These are phyloP conservation scores for Pelochelys cantorii DNA, from an alignment of 2,797 vertebrate species.

Conservation along the genomic window DNA sequence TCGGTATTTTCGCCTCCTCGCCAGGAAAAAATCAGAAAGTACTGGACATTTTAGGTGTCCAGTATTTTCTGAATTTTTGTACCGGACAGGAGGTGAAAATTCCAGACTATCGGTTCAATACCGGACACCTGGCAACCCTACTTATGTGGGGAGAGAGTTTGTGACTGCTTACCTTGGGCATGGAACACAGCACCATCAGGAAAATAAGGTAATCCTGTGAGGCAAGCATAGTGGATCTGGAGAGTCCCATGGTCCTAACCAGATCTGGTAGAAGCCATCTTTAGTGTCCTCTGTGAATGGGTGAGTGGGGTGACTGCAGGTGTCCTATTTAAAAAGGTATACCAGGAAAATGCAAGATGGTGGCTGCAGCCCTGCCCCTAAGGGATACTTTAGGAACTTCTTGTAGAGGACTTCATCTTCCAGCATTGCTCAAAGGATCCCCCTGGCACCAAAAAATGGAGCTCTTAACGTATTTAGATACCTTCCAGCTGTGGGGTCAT, in stretches of 20 bases:
- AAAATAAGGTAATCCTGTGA: neutral
- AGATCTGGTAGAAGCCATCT: neutral
- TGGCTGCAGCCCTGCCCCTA: neutral
- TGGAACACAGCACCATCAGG: accelerated
- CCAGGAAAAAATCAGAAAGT: too few species aligned
- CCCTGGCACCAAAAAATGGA: neutral
- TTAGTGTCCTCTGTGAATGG: accelerated
- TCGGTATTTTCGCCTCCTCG: too few species aligned
- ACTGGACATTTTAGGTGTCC: too few species aligned
- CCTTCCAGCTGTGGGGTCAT: neutral
- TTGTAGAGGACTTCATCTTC: accelerated
- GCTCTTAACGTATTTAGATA: neutral
- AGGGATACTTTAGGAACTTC: neutral
- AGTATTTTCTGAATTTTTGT: too few species aligned
- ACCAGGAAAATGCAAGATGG: neutral
- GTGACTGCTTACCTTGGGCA: neutral
- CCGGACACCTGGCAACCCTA: too few species aligned
- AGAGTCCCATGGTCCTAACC: neutral
- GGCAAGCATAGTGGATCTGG: neutral
- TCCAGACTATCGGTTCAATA: too few species aligned
- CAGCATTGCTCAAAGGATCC: neutral
- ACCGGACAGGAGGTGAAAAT: too few species aligned
- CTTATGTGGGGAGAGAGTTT: neutral
- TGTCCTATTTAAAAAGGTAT: neutral
- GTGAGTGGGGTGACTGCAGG: neutral